phyloP scores from a whole-genome alignment of 2,888 invertebrate species.

The Ophion obscuratus region DNA sequence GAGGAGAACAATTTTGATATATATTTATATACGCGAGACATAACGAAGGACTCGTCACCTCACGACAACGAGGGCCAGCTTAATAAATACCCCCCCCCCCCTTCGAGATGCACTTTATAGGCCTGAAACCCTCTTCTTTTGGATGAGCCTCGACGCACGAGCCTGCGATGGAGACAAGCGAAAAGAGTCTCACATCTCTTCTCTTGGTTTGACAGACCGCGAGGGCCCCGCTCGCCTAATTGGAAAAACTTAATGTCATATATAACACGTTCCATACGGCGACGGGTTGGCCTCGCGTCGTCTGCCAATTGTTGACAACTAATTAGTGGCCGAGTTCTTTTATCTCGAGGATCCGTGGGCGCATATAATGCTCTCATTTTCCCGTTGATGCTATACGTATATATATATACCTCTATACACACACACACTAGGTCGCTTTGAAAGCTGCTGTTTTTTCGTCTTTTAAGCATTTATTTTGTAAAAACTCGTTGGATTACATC shows the following conservation, averaged over 20 bases:
- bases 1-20: constrained; percentile 11
- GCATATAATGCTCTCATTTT: constrained; percentile 6
- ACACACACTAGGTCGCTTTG: no score
- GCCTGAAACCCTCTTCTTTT: not conserved
- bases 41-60: constrained; percentile 23
- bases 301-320: constrained; percentile 78
- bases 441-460: no score
- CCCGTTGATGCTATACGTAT: no score
- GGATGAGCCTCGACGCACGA: constrained; percentile 10
- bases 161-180: not conserved
- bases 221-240: constrained; percentile 73
- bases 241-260: constrained; percentile 78
- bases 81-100: constrained; percentile 56
- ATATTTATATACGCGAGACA: constrained; percentile 3
- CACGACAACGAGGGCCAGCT: constrained; percentile 51
- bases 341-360: constrained; percentile 33
- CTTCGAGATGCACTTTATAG: constrained; percentile 42
- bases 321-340: constrained; percentile 76
- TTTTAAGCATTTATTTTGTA: no score
- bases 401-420: no score
- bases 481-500: no score
- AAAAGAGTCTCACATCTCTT: constrained; percentile 40
- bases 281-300: constrained; percentile 41
- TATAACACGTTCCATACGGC: not conserved
- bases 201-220: constrained; percentile 1